phyloP scores from a whole-genome alignment of 2,888 invertebrate genomes.

The Latrodectus hesperus region DNA sequence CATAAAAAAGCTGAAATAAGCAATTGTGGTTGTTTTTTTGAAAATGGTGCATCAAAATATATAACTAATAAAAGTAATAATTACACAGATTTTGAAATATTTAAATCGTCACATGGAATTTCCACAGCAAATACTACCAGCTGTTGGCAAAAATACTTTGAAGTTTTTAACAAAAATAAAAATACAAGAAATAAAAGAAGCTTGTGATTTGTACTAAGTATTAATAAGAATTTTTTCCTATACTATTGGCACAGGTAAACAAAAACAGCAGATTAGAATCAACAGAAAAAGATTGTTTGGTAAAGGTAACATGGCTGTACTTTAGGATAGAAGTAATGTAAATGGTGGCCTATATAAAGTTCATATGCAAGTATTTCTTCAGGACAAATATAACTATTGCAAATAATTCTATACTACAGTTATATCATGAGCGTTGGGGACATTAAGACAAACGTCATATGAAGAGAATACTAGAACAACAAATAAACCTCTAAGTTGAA shows the following conservation, averaged over 20 bases:
- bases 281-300: too few relatives aligned
- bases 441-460: constrained; percentile 29
- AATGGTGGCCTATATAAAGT: too few relatives aligned
- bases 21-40: not conserved
- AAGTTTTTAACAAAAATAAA: constrained; percentile 18
- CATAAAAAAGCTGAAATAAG: constrained; percentile 9
- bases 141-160: constrained; percentile 40
- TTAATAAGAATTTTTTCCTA: constrained; percentile 31
- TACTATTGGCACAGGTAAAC: constrained; percentile 4
- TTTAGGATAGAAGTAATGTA: too few relatives aligned
- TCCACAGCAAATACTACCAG: constrained; percentile 29
- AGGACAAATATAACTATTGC: not conserved
- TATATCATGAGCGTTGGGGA: constrained; percentile 29
- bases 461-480: not conserved
- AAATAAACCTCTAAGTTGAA: not conserved
- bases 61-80: constrained; percentile 11
- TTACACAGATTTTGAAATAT: constrained; percentile 24
- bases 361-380: too few relatives aligned
- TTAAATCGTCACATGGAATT: constrained; percentile 21
- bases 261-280: too few relatives aligned
- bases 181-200: constrained; percentile 24
- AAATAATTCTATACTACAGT: constrained; percentile 3
- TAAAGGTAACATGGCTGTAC: too few relatives aligned
- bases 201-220: constrained; percentile 31
- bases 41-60: constrained; percentile 19